Conservation (phyloP, 2,797 vertebrate genomes). For the Sarcoramphus papa region DNA sequence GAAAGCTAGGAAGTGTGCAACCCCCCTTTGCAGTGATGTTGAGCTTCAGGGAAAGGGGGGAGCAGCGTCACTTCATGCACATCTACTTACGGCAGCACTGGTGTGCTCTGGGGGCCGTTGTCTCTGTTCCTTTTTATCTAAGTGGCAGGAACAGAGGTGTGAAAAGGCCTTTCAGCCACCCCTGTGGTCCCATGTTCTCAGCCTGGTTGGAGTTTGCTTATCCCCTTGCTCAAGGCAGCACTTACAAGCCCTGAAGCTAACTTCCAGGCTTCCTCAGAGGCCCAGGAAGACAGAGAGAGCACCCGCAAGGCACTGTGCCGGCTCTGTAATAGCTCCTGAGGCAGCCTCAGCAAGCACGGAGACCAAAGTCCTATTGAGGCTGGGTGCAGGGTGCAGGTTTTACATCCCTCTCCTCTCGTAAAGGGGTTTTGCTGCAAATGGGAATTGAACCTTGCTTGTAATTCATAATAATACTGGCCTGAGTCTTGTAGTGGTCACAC, state of each 20-base stretch:
- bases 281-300: neutral
- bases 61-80: neutral
- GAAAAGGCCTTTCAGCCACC: neutral
- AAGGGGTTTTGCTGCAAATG: neutral
- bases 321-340: neutral
- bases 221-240: neutral
- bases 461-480: neutral
- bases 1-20: neutral
- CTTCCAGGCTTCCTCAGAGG: neutral
- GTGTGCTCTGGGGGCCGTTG: neutral
- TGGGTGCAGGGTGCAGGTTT: neutral
- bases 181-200: neutral
- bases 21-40: neutral
- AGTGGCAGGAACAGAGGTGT: neutral
- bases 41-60: neutral
- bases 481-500: neutral
- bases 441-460: neutral
- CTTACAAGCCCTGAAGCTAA: neutral
- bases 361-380: neutral
- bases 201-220: neutral
- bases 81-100: neutral
- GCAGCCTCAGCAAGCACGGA: neutral
- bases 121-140: neutral
- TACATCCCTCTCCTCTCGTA: neutral
- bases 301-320: neutral